Evolutionary conservation across 2,797 vertebrate species (phyloP).

Genomic region (Danio tinwini): DNA sequence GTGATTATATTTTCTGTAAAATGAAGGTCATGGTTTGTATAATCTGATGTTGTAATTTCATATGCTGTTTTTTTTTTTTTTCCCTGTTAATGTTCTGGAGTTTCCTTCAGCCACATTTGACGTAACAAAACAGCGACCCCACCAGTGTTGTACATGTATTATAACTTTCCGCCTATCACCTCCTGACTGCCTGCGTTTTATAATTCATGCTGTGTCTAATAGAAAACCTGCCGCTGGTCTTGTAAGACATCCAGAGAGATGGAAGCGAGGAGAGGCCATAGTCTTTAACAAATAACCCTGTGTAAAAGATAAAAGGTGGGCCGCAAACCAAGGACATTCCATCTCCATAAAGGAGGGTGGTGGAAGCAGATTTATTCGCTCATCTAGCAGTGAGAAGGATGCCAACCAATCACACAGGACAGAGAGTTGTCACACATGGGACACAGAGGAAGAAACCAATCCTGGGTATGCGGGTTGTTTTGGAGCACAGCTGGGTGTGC

Average conservation of each 20-base stretch:
- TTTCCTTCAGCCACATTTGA: conserved; percentile 14
- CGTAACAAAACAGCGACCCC: conserved; percentile 32
- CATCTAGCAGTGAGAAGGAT: conserved; percentile 37
- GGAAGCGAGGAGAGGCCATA: conserved; percentile 36
- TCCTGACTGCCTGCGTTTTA: conserved; percentile 37
- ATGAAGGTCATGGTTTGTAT: neutral
- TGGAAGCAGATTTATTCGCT: conserved; percentile 57
- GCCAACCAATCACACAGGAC: conserved; percentile 37
- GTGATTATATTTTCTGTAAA: neutral
- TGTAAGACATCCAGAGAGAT: conserved; percentile 50
- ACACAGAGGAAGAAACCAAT: neutral
- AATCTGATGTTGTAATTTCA: conserved; percentile 9
- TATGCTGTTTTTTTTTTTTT: neutral
- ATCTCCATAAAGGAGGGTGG: conserved; percentile 53
- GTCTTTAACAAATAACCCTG: conserved; percentile 57
- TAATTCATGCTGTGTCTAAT: conserved; percentile 49
- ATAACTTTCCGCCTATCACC: conserved; percentile 37
- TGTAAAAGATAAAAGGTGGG: conserved; percentile 70
- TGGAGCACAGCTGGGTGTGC: conserved; percentile 24
- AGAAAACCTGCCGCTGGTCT: conserved; percentile 42
- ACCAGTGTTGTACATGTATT: conserved; percentile 12
- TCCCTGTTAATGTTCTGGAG: neutral
- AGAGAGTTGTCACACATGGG: conserved; percentile 25
- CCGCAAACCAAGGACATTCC: conserved; percentile 77
- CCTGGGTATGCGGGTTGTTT: neutral